Percentiles rank a stretch among this genome's conserved stretches.
Evolutionary conservation across 2,888 invertebrate genomes (phyloP).

Genomic region (Pelosia muscerda): DNA sequence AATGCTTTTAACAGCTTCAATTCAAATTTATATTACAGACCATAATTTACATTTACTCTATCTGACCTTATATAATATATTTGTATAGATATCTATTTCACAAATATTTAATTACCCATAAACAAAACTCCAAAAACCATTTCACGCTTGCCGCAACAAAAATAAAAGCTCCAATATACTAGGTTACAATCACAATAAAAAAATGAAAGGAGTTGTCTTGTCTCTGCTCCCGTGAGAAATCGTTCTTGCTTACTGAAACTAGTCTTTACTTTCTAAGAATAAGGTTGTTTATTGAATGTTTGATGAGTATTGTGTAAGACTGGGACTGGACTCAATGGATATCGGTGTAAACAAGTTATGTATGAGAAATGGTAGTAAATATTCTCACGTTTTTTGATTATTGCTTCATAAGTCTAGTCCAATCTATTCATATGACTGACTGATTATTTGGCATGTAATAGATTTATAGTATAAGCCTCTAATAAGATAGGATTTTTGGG

Average conservation of each 20-base stretch:
- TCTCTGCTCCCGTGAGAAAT: constrained; percentile 38
- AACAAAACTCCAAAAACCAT: neutral
- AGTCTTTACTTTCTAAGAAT: constrained; percentile 1
- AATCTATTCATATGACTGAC: too few species aligned
- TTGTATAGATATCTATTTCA: neutral
- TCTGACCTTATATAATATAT: neutral
- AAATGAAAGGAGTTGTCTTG: constrained; percentile 25
- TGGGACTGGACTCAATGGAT: constrained; percentile 14
- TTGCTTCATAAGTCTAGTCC: neutral
- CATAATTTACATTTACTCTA: neutral
- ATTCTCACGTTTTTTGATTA: constrained; percentile 9
- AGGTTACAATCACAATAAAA: constrained; percentile 45
- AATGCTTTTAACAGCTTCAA: neutral
- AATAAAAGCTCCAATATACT: constrained; percentile 29
- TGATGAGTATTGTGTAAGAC: constrained; percentile 11
- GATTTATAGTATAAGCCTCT: too few species aligned
- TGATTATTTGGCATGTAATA: too few species aligned
- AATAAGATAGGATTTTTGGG: neutral
- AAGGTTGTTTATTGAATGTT: constrained; percentile 20
- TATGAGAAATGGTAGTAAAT: constrained; percentile 7
- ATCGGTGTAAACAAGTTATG: constrained; percentile 18
- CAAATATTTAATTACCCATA: constrained; percentile 8
- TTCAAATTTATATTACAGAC: neutral
- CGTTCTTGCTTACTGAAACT: constrained; percentile 8
- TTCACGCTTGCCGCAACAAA: constrained; percentile 30